Conservation (phyloP, 2,888 invertebrate species). For the Lamellibrachia columna region DNA sequence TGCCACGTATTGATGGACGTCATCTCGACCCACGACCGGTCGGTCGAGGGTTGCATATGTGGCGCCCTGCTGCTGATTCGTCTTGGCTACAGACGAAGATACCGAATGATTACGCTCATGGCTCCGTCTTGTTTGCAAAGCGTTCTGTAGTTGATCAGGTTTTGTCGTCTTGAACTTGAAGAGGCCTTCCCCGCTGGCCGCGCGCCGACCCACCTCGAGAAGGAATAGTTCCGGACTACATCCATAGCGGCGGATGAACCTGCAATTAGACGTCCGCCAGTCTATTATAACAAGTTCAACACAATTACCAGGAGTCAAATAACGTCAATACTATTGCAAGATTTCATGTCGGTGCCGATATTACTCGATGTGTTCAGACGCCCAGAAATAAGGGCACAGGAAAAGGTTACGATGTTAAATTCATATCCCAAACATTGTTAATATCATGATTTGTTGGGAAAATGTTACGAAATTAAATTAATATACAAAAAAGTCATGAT, state of each 20-base stretch:
- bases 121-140: background rate
- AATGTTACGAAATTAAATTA: no score
- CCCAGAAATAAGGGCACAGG: no score
- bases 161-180: background rate
- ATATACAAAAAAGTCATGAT: no score
- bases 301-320: background rate
- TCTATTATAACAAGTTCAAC: background rate
- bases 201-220: background rate
- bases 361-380: no score
- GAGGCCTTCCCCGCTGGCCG: background rate
- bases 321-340: background rate
- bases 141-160: background rate
- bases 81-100: background rate
- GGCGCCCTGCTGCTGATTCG: background rate
- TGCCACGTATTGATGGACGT: no score
- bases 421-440: no score
- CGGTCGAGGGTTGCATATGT: background rate
- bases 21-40: no score
- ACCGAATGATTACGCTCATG: background rate
- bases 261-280: background rate
- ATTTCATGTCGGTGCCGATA: background rate
- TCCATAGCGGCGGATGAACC: background rate
- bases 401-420: no score
- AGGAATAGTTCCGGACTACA: background rate
- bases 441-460: no score